phyloP scores from a whole-genome alignment of 2,113 vertebrate species.

The Nettapus auritus region DNA sequence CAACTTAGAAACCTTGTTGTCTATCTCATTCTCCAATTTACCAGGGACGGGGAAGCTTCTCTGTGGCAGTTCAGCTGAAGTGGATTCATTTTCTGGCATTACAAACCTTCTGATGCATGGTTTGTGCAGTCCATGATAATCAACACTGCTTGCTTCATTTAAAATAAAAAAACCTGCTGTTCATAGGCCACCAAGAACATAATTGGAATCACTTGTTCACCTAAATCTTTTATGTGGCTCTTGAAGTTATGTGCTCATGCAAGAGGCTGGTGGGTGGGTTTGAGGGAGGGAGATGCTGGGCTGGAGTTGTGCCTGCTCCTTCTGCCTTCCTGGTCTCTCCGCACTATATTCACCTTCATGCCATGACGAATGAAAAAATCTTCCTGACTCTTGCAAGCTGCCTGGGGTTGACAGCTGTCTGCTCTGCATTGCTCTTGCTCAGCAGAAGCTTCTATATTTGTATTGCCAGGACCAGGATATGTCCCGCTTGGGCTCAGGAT shows the following conservation, averaged over 20 bases:
- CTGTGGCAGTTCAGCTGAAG: neutral
- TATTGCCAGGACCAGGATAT: neutral
- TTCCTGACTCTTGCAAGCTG: neutral
- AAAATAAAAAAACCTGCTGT: neutral
- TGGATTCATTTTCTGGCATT: neutral
- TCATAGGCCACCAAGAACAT: neutral
- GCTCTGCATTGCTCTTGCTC: neutral
- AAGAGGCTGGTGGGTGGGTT: neutral
- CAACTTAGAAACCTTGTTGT: neutral
- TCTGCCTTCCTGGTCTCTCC: neutral
- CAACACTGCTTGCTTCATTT: neutral
- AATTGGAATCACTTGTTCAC: neutral
- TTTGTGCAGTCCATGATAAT: neutral
- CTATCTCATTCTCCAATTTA: neutral
- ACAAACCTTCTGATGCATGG: neutral
- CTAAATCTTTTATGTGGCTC: neutral
- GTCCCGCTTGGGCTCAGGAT: neutral
- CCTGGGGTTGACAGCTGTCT: neutral
- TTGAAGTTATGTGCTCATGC: fast-evolving
- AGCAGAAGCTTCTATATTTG: neutral
- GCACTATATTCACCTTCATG: neutral
- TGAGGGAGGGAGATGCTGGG: neutral
- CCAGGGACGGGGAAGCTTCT: neutral
- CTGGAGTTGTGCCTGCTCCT: fast-evolving
- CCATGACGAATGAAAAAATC: neutral